phyloP scores from a whole-genome alignment of 2,797 vertebrate species.

The Esox masquinongy region DNA sequence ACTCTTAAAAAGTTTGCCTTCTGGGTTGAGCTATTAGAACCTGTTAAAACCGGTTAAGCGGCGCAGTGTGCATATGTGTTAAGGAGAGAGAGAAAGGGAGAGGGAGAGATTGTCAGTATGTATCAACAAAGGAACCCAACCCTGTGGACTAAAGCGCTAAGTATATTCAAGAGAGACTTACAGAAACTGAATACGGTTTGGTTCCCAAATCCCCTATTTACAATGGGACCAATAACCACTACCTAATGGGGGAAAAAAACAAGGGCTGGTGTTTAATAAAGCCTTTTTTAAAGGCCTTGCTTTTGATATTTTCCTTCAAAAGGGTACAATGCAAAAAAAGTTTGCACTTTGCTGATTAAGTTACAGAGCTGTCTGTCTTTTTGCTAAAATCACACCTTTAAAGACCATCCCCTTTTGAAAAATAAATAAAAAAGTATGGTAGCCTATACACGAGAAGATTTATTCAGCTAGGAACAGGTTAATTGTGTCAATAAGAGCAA shows the following conservation, averaged over 20 bases:
- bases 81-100: background rate
- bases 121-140: slow-evolving; percentile 29
- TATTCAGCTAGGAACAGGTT: background rate
- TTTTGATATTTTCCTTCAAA: background rate
- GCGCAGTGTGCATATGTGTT: slow-evolving; percentile 26
- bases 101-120: slow-evolving; percentile 4
- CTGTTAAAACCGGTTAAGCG: slow-evolving; percentile 53
- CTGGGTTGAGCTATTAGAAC: slow-evolving; percentile 52
- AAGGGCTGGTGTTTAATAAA: background rate
- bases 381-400: background rate
- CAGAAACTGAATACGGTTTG: slow-evolving; percentile 61
- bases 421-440: background rate
- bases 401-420: background rate
- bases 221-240: background rate
- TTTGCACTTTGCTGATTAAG: background rate
- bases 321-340: background rate
- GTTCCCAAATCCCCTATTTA: slow-evolving; percentile 41
- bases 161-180: slow-evolving; percentile 54
- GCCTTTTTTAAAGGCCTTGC: background rate
- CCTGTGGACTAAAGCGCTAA: slow-evolving; percentile 49
- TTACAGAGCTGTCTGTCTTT: background rate
- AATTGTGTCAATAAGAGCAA: background rate
- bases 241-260: background rate
- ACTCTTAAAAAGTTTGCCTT: slow-evolving; percentile 36
- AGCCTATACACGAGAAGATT: background rate